These are phyloP conservation scores for Polyergus mexicanus DNA, from an alignment of 1,140 invertebrate species.

Conservation along the genomic window DNA sequence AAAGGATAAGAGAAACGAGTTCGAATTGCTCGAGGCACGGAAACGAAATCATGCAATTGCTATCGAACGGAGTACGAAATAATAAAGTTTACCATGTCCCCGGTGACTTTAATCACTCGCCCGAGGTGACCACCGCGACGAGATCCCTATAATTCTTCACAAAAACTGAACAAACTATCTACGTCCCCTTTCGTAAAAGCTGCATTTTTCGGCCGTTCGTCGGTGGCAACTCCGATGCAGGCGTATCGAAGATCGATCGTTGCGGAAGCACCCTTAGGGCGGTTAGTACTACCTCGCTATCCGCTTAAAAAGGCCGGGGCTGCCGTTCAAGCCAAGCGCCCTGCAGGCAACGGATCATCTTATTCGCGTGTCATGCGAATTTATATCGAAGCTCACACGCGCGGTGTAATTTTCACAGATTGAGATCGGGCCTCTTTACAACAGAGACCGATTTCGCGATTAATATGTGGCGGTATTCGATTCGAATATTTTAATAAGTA, in stretches of 20 bases:
- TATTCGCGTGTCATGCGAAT: conserved; percentile 72
- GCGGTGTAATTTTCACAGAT: conserved; percentile 61
- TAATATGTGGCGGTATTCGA: neutral
- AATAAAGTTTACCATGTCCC: conserved; percentile 47
- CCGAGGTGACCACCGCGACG: conserved; percentile 46
- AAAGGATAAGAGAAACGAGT: neutral
- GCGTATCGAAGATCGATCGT: conserved; percentile 64
- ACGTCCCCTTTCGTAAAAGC: conserved; percentile 7
- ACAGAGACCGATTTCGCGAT: neutral
- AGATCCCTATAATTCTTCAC: conserved; percentile 48
- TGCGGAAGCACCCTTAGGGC: conserved; percentile 62
- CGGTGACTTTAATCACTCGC: conserved; percentile 41
- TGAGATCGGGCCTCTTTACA: conserved; percentile 51
- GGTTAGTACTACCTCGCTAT: conserved; percentile 60
- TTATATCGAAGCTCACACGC: conserved; percentile 67
- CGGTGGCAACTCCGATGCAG: conserved; percentile 47
- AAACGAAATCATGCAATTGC: conserved; percentile 53
- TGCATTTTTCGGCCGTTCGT: conserved; percentile 39
- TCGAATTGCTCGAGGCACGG: conserved; percentile 6
- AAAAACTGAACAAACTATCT: conserved; percentile 17
- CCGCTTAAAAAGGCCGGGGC: conserved; percentile 64
- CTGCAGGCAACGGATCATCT: conserved; percentile 55
- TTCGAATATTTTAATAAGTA: conserved; percentile 11
- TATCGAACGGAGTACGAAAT: conserved; percentile 36
- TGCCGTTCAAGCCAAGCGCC: conserved; percentile 18